These are phyloP conservation scores for Larimichthys crocea DNA, from an alignment of 2,113 vertebrate genomes.

Conservation along the genomic window DNA sequence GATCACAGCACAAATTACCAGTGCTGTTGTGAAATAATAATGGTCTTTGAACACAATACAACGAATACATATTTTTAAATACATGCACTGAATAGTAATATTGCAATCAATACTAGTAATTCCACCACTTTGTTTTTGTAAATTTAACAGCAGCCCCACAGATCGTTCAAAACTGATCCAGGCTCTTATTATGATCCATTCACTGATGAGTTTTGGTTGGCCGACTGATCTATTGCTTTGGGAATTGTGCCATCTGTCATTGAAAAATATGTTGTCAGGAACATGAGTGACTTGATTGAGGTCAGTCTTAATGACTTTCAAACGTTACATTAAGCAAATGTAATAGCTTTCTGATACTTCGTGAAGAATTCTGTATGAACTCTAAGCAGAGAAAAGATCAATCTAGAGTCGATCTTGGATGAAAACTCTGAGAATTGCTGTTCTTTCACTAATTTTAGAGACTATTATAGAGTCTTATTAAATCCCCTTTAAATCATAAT, in stretches of 20 bases:
- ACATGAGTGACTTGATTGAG: neutral
- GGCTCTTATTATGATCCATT: slow-evolving; percentile 33
- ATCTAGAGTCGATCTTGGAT: slow-evolving; percentile 5
- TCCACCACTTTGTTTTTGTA: neutral
- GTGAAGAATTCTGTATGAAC: neutral
- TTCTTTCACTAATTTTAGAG: slow-evolving; percentile 27
- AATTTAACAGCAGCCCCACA: slow-evolving; percentile 8
- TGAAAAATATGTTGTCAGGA: slow-evolving; percentile 33
- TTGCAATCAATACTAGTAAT: neutral
- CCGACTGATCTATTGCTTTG: slow-evolving; percentile 42
- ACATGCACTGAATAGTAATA: neutral
- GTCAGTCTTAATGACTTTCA: slow-evolving; percentile 34
- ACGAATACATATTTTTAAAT: neutral
- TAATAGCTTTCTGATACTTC: neutral
- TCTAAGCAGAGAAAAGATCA: slow-evolving; percentile 15
- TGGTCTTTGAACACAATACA: neutral
- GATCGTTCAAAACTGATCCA: slow-evolving; percentile 29
- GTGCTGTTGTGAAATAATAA: neutral
- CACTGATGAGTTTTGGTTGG: slow-evolving; percentile 38
- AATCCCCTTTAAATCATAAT: slow-evolving; percentile 64
- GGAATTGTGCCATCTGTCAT: slow-evolving; percentile 59
- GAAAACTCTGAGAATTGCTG: slow-evolving; percentile 7
- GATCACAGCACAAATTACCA: neutral
- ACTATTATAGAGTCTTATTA: slow-evolving; percentile 30
- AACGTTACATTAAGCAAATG: slow-evolving; percentile 18